Base-by-base conservation (phyloP, 1,140 invertebrate genomes). In the Myzus persicae region DNA sequence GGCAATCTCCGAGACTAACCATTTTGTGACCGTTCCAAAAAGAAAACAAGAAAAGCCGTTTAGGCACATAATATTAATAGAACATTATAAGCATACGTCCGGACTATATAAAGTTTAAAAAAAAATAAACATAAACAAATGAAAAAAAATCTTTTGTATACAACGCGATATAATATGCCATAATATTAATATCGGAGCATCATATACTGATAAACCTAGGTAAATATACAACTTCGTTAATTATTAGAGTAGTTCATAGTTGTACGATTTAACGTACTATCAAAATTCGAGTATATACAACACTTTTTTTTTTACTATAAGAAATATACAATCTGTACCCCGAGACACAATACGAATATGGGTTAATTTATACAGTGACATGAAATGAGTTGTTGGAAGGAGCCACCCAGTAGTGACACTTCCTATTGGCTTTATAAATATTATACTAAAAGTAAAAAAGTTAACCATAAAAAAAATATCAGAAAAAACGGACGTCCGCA, bases 1-100 rank as follows among this genome's bases (percentile, higher is more conserved):
- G 93, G 93, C 93, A 88, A 44, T 93, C 84, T 93, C n/a, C 8
- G 31, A 76, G 42, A 89, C 85, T 76, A 59, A 89, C 51, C 40
- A 54, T 88, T 89, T 89, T 93, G 93, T 89, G 40, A 85, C 22
- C 44, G 91, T 85, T 93, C 91, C 91, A 93, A 93, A 93, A 93
- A 67, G 54, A n/a, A 51, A 89, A 90, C 31, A 36, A 59, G 26
- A 90, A 67, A 51, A 84, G 59, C 46, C 38, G 6, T 54, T 85
- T 93, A 93, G 81, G 81, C 81, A 5, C 44, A 90, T 42, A 40
- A 67, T 90, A 93, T 93, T 93, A 93, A 93, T 93, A 93, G 91
- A 93, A 93, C 36, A 14, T 85, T 85, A 48, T 48, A 92, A 93
- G 85, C 46, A 54, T 38, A 5, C 42, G 38, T 42, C 31, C 38